Base-by-base conservation (phyloP, 2,113 vertebrate species). In the Corydoras sp. region DNA sequence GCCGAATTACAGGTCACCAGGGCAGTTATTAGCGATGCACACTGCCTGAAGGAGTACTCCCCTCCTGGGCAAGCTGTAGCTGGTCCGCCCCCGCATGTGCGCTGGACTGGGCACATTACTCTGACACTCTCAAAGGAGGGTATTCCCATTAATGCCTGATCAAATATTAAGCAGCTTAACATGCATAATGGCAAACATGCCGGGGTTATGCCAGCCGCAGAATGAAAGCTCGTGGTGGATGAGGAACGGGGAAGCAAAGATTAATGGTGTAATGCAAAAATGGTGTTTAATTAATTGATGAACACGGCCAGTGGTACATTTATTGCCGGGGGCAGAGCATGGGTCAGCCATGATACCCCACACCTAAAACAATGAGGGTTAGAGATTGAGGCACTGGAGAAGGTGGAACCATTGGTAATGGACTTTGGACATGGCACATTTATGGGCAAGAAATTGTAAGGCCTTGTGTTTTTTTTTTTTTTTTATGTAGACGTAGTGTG, bases 1-100 rank as follows among this genome's bases (percentile, higher is more conserved):
- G 29, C 30, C 15, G 64, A 75, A 81, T 69, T 71, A 66, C 49
- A 66, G 74, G 62, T 56, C 56, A 58, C 32, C 48, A 32, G 64
- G 54, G 58, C 50, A 51, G 69, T 65, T 62, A 78, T 68, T 76
- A 68, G 32, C 69, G 32, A 31, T 68, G 53, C 56, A 49, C 18
- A 54, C 11, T 54, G 56, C 2, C 9, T 9, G 3, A 43, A 12
- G 30, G 7, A 10, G 12, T 56, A 35, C 68, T 30, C 59, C 10
- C 55, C 61, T 70, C 9, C 5, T 56, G 65, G 59, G 43, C 65
- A 50, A 43, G 35, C 64, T n/a, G 55, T 13, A 61, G 58, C 56
- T 30, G 10, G 18, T 54, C 11, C 49, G 18, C 58, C 54, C 32
- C 14, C 31, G 35, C 35, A 43, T 43, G 35, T 15, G 43, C 58